Base-by-base conservation (phyloP, 2,888 invertebrate species). In the Volucella bombylans region DNA sequence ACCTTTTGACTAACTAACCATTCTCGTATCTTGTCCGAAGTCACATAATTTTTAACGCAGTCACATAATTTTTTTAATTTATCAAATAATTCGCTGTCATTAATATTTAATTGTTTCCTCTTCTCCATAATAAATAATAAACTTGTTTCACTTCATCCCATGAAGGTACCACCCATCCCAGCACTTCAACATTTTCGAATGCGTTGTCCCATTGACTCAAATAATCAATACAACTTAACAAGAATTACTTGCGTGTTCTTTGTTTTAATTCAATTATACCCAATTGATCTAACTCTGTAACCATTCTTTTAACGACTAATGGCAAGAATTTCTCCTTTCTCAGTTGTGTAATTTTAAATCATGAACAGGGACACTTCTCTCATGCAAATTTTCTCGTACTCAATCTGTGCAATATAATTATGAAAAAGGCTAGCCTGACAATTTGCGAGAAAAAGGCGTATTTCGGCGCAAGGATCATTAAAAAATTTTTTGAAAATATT, bases 301-400 rank as follows among this genome's bases (percentile, higher is more conserved):
- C 52, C 4, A 55, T 54, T 69, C 82, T 76, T 72, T 55, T 68
- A 59, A 82, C 65, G 15, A 50, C 23, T 68, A 79, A 39, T 54
- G 69, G 69, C 23, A 85, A 72, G 69, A 72, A 68, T 64, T 38
- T 47, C 18, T 68, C 68, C 52, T 82, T 49, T 68, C 47, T 77
- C 57, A 77, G 52, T 68, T 77, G 43, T 14, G 8, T 14, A 55
- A 61, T 74, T 79, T 79, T 82, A 43, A 23, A 67, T 79, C 12
- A 64, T 71, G 12, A 77, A 41, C 59, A 77, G 47, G 12, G 86
- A 74, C 14, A 78, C 78, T 74, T 83, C 69, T 54, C 54, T 69
- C 76, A 80, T 85, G 43, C 45, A 85, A 39, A 86, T 86, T 52
- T 86, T 68, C 61, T 86, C 57, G 43, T 62, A 80, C 59, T 80